Percentiles rank a stretch among this genome's conserved stretches.
phyloP scores from a whole-genome alignment of 2,888 invertebrate species.

The Trichopoda pennipes region DNA sequence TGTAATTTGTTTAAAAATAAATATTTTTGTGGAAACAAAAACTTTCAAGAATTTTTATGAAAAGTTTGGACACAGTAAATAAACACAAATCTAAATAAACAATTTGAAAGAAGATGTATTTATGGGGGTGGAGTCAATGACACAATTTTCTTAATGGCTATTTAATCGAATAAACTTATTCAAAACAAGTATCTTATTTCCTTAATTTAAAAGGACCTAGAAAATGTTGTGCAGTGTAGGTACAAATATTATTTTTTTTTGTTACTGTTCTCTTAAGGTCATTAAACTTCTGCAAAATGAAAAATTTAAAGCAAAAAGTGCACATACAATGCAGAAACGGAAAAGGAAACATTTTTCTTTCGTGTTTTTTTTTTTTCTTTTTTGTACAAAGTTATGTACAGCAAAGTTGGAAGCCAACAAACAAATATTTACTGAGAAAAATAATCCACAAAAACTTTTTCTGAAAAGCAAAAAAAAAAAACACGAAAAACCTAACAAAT shows the following conservation, averaged over 20 bases:
- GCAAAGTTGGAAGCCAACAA: constrained; percentile 4
- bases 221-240: too few species aligned
- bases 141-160: too few species aligned
- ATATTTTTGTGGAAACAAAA: neutral
- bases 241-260: neutral
- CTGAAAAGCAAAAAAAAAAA: neutral
- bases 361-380: neutral
- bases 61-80: too few species aligned
- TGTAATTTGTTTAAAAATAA: neutral
- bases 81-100: too few species aligned
- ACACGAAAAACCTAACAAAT: constrained; percentile 5
- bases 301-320: constrained; percentile 3
- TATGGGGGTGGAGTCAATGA: too few species aligned
- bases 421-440: constrained; percentile 25
- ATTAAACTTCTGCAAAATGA: constrained; percentile 43
- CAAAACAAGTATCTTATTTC: too few species aligned
- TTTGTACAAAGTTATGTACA: constrained; percentile 1
- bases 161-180: too few species aligned
- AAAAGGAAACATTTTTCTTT: constrained; percentile 51
- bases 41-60: too few species aligned
- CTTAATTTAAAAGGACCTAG: too few species aligned
- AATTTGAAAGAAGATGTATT: too few species aligned
- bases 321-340: constrained; percentile 20
- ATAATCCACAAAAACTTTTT: constrained; percentile 28
- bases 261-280: constrained; percentile 28